Evolutionary conservation across 2,797 vertebrate genomes (phyloP), one percentile per base, ranked within the genome.

Genomic region (Myoxocephalus aenaeus): DNA sequence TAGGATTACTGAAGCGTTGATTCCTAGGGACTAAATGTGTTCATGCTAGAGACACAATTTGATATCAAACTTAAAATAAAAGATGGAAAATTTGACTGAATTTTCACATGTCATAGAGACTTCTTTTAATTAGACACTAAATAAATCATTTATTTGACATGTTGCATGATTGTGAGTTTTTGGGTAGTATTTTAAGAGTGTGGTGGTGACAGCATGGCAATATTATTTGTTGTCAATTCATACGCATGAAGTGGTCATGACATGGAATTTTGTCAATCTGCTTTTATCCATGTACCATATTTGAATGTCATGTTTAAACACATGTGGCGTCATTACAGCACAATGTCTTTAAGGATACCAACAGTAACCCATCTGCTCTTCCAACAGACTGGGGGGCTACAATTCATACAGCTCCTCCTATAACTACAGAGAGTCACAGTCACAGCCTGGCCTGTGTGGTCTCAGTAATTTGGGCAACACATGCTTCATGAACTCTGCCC

Each of bases 401-500:
- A 96, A 94, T 89, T 97, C 96, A 2, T 97, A 96, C 86, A 96
- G 92, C 83, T 95, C 95, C 72, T 96, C 97, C 12, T 99, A 98
- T 92, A 97, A 87, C 93, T 98, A 96, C 93, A 96, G 96, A 86
- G 98, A 99, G 69, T 94, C 97, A 17, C 93, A 97, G 4, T 94
- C 96, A 5, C 97, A 99, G 0, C 97, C 98, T 81, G 98, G 98
- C 13, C 95, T 98, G n/a, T 99, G 98, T 84, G 98, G 98, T 75
- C 97, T 99, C 62, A 97, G 97, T 92, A 99, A 99, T 92, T 94
- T 99, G 89, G 98, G 98, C 59, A 99, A 99, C 89, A 99, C 98
- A 4, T 99, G 98, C 92, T 99, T 99, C 94, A 99, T 99, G 98
- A 99, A 99, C 92, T 99, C 98, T 70, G 97, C 98, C 62, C 94